Evolutionary conservation across 1,140 invertebrate species (phyloP).

Genomic region (Macrosteles quadrilineatus): DNA sequence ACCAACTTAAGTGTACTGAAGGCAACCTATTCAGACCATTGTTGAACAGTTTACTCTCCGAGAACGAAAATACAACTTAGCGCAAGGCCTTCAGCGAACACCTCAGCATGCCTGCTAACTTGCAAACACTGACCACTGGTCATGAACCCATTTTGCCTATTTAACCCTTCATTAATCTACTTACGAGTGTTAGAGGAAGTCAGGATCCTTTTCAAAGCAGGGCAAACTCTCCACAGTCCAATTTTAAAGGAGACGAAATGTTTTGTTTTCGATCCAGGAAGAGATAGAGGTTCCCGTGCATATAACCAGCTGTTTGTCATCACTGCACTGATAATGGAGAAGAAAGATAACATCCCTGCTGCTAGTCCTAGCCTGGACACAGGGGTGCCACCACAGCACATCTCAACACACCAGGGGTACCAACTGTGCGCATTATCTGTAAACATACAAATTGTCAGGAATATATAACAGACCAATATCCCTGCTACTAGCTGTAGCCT

Average conservation of each 20-base stretch:
- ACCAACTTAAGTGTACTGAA: too few species aligned
- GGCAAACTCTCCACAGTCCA: slow-evolving; percentile 55
- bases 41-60: too few species aligned
- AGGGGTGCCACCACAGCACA: slow-evolving; percentile 20
- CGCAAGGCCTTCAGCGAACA: too few species aligned
- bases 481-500: slow-evolving; percentile 52
- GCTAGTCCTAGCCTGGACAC: slow-evolving; percentile 50
- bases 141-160: too few species aligned
- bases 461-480: slow-evolving; percentile 37
- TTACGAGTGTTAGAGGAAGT: slow-evolving; percentile 24
- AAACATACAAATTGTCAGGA: slow-evolving; percentile 8
- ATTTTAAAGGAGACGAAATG: slow-evolving; percentile 52
- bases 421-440: too few species aligned
- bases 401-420: not conserved
- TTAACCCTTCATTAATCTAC: too few species aligned
- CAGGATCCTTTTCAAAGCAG: slow-evolving; percentile 43
- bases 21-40: too few species aligned
- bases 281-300: slow-evolving; percentile 52
- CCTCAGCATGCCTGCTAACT: too few species aligned
- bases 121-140: too few species aligned
- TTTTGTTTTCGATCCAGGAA: slow-evolving; percentile 49
- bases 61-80: too few species aligned
- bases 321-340: slow-evolving; percentile 52
- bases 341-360: slow-evolving; percentile 50
- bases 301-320: slow-evolving; percentile 56